phyloP scores from a whole-genome alignment of 1,140 invertebrate species.

The Drosophila nannoptera region DNA sequence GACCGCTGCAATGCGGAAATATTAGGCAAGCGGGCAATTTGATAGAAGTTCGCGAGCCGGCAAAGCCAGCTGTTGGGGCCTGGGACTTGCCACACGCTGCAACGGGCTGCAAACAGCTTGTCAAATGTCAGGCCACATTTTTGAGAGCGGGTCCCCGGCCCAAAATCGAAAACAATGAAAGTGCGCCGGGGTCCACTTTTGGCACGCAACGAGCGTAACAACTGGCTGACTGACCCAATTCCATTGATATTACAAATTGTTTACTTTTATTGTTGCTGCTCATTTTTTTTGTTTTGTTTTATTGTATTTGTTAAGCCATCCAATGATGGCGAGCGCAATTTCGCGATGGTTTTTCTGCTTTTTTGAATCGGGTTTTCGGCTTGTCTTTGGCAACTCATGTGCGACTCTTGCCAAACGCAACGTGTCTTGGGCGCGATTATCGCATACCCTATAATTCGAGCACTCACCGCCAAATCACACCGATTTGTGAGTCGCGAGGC shows the following conservation, averaged over 20 bases:
- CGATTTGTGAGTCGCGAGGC: not conserved
- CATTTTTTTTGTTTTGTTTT: not conserved
- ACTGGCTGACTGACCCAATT: constrained; percentile 65
- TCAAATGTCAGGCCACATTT: constrained; percentile 61
- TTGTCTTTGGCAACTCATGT: constrained; percentile 26
- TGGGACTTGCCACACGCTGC: constrained; percentile 24
- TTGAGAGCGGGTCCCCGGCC: constrained; percentile 25
- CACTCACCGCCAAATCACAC: constrained; percentile 48
- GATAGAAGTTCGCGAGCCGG: constrained; percentile 39
- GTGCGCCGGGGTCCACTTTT: constrained; percentile 37
- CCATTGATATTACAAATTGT: constrained; percentile 56
- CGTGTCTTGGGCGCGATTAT: constrained; percentile 17
- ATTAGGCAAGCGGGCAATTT: constrained; percentile 34
- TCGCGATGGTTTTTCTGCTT: constrained; percentile 27
- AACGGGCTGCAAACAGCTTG: constrained; percentile 51
- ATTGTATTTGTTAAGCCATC: constrained; percentile 39
- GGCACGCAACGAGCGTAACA: constrained; percentile 66
- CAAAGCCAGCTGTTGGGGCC: constrained; percentile 2
- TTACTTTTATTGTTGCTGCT: constrained; percentile 39
- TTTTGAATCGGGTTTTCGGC: constrained; percentile 7
- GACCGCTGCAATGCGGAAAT: constrained; percentile 36
- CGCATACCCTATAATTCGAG: no score
- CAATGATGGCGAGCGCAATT: constrained; percentile 18
- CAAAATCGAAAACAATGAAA: constrained; percentile 67
- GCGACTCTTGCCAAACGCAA: constrained; percentile 40